Evolutionary conservation across 2,113 vertebrate species (phyloP).

Genomic region (Glaucomys volans): DNA sequence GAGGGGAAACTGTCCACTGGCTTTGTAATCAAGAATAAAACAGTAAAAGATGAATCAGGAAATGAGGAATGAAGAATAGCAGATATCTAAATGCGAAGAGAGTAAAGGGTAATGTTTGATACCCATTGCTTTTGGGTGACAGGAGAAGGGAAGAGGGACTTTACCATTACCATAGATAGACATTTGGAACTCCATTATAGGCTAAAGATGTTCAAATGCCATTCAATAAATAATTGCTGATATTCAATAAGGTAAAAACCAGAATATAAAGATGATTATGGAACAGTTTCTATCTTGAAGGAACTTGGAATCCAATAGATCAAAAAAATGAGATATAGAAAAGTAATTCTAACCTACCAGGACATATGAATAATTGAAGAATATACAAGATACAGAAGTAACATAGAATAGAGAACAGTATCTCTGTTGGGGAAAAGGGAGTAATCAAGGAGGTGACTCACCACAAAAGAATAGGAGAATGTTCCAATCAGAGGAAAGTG

Average conservation of each 20-base stretch:
- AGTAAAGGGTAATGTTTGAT: background rate
- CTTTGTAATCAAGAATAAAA: background rate
- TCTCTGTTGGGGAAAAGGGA: background rate
- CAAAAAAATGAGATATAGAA: background rate
- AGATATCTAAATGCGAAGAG: conserved; percentile 18
- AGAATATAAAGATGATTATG: conserved; percentile 14
- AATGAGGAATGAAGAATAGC: background rate
- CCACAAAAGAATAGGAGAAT: background rate
- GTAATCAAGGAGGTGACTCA: background rate
- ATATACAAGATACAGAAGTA: background rate
- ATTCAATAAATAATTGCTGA: background rate
- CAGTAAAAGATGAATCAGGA: background rate
- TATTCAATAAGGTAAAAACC: background rate
- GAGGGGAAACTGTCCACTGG: background rate
- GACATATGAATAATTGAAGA: conserved; percentile 33
- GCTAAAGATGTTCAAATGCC: background rate
- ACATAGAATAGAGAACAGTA: background rate
- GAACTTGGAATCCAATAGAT: conserved; percentile 9
- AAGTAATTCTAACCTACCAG: background rate
- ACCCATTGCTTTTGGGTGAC: background rate
- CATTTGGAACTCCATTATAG: background rate
- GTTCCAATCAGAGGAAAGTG: background rate
- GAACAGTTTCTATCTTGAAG: conserved; percentile 33
- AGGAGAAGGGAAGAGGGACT: background rate
- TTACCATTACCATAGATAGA: background rate